phyloP scores from a whole-genome alignment of 2,797 vertebrate genomes.

The Chelonia mydas region DNA sequence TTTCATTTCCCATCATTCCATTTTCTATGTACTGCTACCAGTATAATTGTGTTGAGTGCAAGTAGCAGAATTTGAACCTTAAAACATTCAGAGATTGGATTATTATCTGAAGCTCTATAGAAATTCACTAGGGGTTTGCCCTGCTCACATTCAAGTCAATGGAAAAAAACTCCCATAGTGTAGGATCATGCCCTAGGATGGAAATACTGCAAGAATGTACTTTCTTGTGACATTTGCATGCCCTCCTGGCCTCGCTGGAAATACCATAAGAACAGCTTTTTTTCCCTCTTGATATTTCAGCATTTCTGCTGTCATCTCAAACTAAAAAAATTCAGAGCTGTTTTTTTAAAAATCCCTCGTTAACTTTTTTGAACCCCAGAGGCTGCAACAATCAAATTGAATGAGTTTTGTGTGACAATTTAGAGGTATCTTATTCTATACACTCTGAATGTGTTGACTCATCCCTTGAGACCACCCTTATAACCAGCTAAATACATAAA shows the following conservation, averaged over 20 bases:
- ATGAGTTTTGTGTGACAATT: conserved; percentile 22
- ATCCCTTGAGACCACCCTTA: conserved; percentile 7
- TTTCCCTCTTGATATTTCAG: not conserved
- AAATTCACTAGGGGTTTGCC: not conserved
- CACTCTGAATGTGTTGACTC: not conserved
- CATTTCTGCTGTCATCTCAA: not conserved
- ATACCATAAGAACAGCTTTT: not conserved
- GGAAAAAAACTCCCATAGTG: not conserved
- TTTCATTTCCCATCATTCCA: conserved; percentile 58
- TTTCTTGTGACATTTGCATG: not conserved
- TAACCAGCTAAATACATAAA: conserved; percentile 26
- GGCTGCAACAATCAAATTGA: not conserved
- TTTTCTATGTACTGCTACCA: conserved; percentile 40
- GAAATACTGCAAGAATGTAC: not conserved
- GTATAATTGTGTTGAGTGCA: not conserved
- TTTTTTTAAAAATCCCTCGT: not conserved
- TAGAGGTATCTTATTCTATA: not conserved
- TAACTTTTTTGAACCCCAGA: not conserved
- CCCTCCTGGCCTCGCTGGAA: not conserved
- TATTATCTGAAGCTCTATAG: not conserved
- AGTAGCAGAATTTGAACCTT: not conserved
- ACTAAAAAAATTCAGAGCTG: not conserved
- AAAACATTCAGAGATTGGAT: not conserved
- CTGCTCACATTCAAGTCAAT: not conserved
- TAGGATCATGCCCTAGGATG: not conserved